A percentile compares a stretch with the other conserved stretches of the same genome.
Conservation (phyloP, 37 sponge, comb jelly and placozoan genomes). For the Spongilla lacustris region DNA sequence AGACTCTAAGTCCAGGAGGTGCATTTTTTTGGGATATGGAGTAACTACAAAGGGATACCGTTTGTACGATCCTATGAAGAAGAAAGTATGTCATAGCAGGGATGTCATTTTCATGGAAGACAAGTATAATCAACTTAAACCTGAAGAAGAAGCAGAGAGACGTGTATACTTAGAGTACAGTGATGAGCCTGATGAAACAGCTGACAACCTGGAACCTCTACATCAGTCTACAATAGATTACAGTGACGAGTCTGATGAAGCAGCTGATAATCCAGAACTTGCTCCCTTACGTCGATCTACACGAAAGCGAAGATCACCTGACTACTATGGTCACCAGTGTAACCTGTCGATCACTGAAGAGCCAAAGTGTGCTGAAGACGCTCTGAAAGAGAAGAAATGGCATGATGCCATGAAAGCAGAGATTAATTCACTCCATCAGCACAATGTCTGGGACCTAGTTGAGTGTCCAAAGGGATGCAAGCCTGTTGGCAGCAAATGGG, state of each 20-base stretch:
- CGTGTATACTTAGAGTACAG: constrained; percentile 18
- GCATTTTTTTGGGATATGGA: constrained; percentile 45
- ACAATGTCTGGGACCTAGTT: constrained; percentile 66
- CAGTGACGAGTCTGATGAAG: constrained; percentile 8
- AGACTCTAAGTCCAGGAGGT: constrained; percentile 44
- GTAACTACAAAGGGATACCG: constrained; percentile 44
- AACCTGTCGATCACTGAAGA: constrained; percentile 13
- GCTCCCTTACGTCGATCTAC: constrained; percentile 17
- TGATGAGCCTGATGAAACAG: constrained; percentile 26
- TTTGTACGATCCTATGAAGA: constrained; percentile 38
- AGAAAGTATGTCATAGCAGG: constrained; percentile 38
- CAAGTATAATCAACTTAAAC: constrained; percentile 29
- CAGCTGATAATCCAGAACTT: constrained; percentile 8
- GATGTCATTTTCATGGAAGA: constrained; percentile 62
- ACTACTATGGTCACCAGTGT: constrained; percentile 40
- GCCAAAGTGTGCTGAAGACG: constrained; percentile 37
- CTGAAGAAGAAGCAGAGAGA: constrained; percentile 7
- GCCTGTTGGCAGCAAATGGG: constrained; percentile 70
- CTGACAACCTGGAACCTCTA: constrained; percentile 1
- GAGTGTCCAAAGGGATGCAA: constrained; percentile 38
- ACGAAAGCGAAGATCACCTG: constrained; percentile 32
- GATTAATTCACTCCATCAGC: constrained; percentile 52
- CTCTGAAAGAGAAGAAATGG: constrained; percentile 17
- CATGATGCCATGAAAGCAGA: constrained; percentile 56
- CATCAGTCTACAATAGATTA: constrained; percentile 1